Base-by-base conservation (phyloP, 2,797 vertebrate species). In the Macroramphosus scolopax region DNA sequence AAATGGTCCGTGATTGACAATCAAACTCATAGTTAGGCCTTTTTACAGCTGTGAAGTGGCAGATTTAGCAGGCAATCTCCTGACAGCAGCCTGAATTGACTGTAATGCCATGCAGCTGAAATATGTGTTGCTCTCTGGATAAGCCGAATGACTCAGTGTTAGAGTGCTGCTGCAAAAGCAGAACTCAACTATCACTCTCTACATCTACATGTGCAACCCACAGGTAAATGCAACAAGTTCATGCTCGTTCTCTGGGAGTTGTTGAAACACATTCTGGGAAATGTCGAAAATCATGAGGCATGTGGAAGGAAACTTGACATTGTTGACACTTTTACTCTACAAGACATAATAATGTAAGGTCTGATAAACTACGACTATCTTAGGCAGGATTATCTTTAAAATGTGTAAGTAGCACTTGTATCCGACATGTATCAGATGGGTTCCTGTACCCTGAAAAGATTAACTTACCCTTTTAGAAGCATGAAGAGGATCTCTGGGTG, bases 401-500 rank as follows among this genome's bases (percentile, higher is more conserved):
- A n/a, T n/a, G n/a, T n/a, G n/a, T n/a, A n/a, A n/a, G n/a, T n/a
- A n/a, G n/a, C n/a, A 22, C 24, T 29, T 6, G 33, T 2, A 26
- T 18, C 1, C 13, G 16, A 47, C 25, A 46, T 39, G 6, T 4
- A 39, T 40, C 15, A 45, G 28, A 48, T 5, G 5, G 33, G 24
- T 47, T 58, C 37, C 40, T 52, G 60, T 37, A 10, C 17, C 48
- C 26, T 48, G 44, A 53, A 60, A 62, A 57, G 10, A 25, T 34
- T 15, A 64, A 77, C 86, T 80, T 69, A 92, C 91, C 91, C 91
- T 85, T 91, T 91, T 61, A 92, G 81, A 74, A 92, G 88, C 88
- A 91, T 92, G 78, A 92, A 92, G 75, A 92, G 91, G 71, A 92
- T 91, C 80, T 91, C 74, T 35, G 88, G 78, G 76, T 91, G 89